Base-by-base conservation (phyloP, 2,888 invertebrate genomes). In the Drosophila putrida region DNA sequence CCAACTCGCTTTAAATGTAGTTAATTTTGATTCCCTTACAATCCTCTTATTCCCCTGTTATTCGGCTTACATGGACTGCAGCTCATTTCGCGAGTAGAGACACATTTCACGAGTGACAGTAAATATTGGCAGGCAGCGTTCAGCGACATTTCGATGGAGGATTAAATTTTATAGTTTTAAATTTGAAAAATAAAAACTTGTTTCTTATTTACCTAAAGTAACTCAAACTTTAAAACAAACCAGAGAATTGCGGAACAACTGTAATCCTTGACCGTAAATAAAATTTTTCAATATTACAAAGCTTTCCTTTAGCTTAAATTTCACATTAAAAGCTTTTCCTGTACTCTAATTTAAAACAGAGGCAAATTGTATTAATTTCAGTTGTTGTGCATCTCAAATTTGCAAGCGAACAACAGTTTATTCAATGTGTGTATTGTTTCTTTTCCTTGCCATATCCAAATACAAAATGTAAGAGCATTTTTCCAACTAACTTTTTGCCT, bases 1-100 rank as follows among this genome's bases (percentile, higher is more conserved):
- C 47, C 27, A 33, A 43, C 33, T 72, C 69, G 41, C 71, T 87
- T 82, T 72, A 78, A 78, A 72, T 73, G 75, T 80, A 73, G 72
- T 84, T 82, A 71, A 76, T 71, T 80, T 76, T 70, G 84, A 80
- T 78, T 80, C 78, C 64, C 20, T 49, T 62, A 43, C 46, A 50
- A 54, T 39, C 50, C 50, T 67, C 33, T 62, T 62, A 46, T 46
- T 43, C 59, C 44, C 54, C 10, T 44, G 49, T 44, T 47, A 55
- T 57, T 54, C 60, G 25, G 36, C 36, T 58, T 39, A 31, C 33
- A 3, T n/a, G n/a, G 20, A 13, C 15, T 31, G 36, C 46, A 55
- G 10, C 31, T 43, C 41, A 36, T 10, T 53, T 71, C 20, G 31
- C 31, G 9, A 43, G 41, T 13, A 54, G 11, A 25, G 6, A 20